Evolutionary conservation across 2,888 invertebrate species (phyloP).

Genomic region (Scaptodrosophila latifasciaeformis): DNA sequence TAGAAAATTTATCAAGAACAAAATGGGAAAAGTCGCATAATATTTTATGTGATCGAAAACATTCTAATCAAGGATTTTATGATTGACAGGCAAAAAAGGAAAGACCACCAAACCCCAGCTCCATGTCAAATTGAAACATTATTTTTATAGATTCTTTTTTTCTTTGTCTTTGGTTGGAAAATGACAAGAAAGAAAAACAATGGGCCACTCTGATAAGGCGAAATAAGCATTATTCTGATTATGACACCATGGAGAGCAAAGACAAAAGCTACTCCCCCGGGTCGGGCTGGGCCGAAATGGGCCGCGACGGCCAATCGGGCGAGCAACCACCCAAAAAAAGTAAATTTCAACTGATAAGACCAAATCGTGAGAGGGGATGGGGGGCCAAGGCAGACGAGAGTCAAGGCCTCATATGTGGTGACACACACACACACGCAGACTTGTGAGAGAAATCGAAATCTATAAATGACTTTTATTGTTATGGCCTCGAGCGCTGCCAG

Average conservation of each 20-base stretch:
- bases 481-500: constrained; percentile 48
- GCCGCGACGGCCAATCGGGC: background rate
- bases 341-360: no score
- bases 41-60: constrained; percentile 6
- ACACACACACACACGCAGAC: constrained; percentile 21
- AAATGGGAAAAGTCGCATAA: constrained; percentile 5
- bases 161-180: no score
- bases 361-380: background rate
- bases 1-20: no score
- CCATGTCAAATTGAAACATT: constrained; percentile 58
- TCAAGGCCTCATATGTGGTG: background rate
- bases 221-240: constrained; percentile 49
- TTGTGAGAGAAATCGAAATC: constrained; percentile 67
- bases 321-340: background rate
- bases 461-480: constrained; percentile 69
- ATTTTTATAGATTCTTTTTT: constrained; percentile 46
- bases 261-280: background rate
- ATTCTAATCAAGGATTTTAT: constrained; percentile 3
- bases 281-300: background rate
- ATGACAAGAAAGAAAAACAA: background rate
- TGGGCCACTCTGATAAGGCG: constrained; percentile 2
- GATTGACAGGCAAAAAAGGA: background rate
- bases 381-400: constrained; percentile 3
- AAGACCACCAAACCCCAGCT: no score
- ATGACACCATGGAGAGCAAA: constrained; percentile 42